Percentiles rank a stretch among this genome's conserved stretches.
Conservation (phyloP, 2,797 vertebrate species). For the Allochrocebus solatus region DNA sequence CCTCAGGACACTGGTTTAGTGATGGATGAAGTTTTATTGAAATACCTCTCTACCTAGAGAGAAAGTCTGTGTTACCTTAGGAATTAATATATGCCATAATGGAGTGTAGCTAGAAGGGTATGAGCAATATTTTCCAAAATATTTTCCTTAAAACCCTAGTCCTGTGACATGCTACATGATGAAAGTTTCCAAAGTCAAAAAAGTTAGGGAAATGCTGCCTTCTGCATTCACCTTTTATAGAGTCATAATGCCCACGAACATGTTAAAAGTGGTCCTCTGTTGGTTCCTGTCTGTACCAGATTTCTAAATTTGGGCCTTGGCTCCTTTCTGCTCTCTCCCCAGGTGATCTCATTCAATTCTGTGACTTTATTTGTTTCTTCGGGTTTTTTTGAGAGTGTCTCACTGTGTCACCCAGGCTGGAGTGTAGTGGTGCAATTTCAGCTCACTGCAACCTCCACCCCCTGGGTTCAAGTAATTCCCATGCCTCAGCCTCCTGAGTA, state of each 20-base stretch:
- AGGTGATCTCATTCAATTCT: neutral
- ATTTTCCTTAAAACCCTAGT: neutral
- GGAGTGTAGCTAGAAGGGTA: neutral
- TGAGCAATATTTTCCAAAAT: neutral
- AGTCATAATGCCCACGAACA: neutral
- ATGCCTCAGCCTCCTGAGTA: neutral
- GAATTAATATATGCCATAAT: neutral
- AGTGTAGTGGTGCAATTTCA: neutral
- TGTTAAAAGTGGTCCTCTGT: neutral
- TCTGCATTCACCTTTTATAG: neutral
- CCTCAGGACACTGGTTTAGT: neutral
- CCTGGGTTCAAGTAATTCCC: neutral
- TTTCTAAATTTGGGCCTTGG: slow-evolving; percentile 19
- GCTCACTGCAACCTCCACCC: neutral
- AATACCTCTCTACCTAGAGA: neutral
- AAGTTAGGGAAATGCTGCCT: neutral
- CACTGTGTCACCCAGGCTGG: neutral
- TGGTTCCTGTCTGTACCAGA: neutral
- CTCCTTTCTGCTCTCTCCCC: neutral
- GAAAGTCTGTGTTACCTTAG: neutral
- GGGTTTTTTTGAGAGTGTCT: neutral
- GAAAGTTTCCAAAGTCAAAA: neutral
- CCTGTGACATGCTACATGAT: neutral
- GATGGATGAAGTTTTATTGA: neutral
- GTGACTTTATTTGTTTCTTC: neutral